These are phyloP conservation scores for Steinernema scapterisci DNA, from an alignment of 2,888 invertebrate genomes.

Conservation along the genomic window DNA sequence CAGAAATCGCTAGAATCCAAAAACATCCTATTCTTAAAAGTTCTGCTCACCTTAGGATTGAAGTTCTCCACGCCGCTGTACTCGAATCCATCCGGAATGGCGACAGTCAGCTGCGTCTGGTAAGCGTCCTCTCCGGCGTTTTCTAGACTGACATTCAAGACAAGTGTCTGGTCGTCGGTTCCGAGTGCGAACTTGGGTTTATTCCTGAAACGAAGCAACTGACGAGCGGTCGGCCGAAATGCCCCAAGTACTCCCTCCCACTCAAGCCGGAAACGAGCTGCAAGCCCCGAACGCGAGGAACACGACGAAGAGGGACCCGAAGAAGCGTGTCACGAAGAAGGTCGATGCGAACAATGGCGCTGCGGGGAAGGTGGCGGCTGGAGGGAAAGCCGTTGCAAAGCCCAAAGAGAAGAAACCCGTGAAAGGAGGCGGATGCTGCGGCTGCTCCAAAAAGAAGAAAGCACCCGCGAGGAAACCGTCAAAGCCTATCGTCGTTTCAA, in stretches of 20 bases:
- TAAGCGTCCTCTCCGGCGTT: conserved; percentile 91
- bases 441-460: conserved; percentile 4
- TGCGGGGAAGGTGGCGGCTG: too few species aligned
- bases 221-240: conserved; percentile 1
- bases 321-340: too few species aligned
- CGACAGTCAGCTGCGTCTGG: conserved; percentile 79
- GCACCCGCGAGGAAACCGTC: neutral
- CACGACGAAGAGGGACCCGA: neutral
- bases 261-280: too few species aligned
- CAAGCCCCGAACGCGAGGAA: neutral
- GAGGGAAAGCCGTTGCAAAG: too few species aligned
- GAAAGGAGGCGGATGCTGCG: conserved; percentile 4
- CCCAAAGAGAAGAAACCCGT: neutral
- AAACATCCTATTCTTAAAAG: too few species aligned
- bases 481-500: neutral
- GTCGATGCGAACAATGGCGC: too few species aligned
- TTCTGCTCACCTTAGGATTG: neutral
- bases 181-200: conserved; percentile 81
- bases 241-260: too few species aligned
- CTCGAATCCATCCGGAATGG: conserved; percentile 79
- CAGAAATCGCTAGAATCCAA: too few species aligned
- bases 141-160: conserved; percentile 80
- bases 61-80: conserved; percentile 72
- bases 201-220: conserved; percentile 68
- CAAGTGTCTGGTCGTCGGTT: conserved; percentile 77